Evolutionary conservation across 2,797 vertebrate species (phyloP).

Genomic region (Myotis findleyi): DNA sequence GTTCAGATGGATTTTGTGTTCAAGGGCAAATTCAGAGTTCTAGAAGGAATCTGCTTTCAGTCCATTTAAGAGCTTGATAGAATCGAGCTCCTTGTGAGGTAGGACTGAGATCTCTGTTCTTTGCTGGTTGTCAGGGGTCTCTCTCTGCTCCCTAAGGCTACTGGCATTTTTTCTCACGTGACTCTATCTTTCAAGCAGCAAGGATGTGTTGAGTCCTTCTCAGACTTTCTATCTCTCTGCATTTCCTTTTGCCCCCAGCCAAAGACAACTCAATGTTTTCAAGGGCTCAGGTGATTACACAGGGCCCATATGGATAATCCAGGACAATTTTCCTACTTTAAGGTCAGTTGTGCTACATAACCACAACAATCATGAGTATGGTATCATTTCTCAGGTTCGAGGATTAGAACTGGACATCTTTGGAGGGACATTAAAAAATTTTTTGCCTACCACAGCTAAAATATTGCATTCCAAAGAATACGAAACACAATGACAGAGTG

Average conservation of each 20-base stretch:
- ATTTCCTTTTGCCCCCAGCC: background rate
- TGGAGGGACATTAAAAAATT: background rate
- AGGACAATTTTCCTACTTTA: background rate
- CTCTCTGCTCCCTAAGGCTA: background rate
- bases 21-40: background rate
- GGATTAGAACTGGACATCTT: background rate
- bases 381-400: background rate
- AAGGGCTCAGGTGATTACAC: background rate
- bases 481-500: background rate
- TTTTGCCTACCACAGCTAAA: background rate
- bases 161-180: background rate
- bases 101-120: background rate
- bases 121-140: background rate
- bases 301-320: background rate
- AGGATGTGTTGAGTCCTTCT: background rate
- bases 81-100: background rate
- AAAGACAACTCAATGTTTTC: background rate
- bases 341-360: background rate
- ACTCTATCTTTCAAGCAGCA: background rate
- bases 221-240: background rate
- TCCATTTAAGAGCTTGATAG: background rate
- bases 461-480: background rate
- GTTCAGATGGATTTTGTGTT: background rate
- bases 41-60: background rate
- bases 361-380: background rate